Conservation (phyloP, 2,113 vertebrate species). For the Eulemur macaco region DNA sequence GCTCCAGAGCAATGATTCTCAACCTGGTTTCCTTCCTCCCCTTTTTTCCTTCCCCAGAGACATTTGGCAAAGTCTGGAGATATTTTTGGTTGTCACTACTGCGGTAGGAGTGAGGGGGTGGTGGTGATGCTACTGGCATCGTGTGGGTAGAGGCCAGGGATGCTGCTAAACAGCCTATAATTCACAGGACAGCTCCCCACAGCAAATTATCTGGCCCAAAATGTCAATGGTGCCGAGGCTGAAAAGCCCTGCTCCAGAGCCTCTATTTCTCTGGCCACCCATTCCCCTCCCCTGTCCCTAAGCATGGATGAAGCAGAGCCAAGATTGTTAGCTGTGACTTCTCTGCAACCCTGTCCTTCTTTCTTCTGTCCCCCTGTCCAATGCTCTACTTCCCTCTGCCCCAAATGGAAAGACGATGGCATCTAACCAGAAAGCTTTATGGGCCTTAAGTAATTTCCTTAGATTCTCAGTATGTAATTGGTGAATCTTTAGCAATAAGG, state of each 20-base stretch:
- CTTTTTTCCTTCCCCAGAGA: neutral
- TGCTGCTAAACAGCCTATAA: too few species aligned
- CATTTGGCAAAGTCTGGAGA: neutral
- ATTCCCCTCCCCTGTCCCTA: too few species aligned
- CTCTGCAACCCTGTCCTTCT: neutral
- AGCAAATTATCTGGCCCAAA: neutral
- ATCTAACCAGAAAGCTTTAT: neutral
- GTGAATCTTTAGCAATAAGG: neutral
- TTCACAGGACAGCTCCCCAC: too few species aligned
- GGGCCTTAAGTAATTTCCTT: neutral
- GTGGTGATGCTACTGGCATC: neutral
- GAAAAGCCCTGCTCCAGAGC: neutral
- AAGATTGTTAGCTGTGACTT: neutral
- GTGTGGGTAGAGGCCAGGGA: neutral
- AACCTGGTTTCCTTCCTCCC: neutral
- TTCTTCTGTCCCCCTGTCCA: neutral
- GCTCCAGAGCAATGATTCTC: neutral
- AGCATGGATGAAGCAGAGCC: too few species aligned
- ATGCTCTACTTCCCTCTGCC: neutral
- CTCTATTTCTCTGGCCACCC: neutral
- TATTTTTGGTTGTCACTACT: neutral
- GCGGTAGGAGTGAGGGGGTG: accelerated
- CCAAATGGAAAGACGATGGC: neutral
- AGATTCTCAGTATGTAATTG: neutral
- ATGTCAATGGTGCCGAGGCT: accelerated